phyloP scores from a whole-genome alignment of 2,797 vertebrate species.

The Kryptolebias ocellatus region DNA sequence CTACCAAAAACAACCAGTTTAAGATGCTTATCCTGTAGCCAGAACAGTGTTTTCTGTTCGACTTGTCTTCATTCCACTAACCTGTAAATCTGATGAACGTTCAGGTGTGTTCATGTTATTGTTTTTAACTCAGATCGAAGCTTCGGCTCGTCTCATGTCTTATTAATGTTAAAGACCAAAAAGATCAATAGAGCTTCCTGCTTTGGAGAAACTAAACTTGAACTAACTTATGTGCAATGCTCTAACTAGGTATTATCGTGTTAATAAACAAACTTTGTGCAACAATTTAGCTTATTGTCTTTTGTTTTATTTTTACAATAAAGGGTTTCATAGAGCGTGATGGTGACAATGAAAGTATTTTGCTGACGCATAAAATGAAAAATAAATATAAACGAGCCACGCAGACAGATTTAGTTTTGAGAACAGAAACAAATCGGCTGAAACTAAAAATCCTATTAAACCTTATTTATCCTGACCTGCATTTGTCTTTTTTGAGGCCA shows the following conservation, averaged over 20 bases:
- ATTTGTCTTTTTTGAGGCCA: no score
- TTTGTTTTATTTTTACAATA: conserved; percentile 6
- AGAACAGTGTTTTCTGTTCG: conserved; percentile 37
- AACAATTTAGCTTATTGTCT: neutral
- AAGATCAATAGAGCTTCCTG: conserved; percentile 2
- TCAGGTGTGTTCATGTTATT: neutral
- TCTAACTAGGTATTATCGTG: conserved; percentile 46
- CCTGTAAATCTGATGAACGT: conserved; percentile 5
- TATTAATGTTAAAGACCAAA: conserved; percentile 8
- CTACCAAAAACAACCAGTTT: conserved; percentile 8
- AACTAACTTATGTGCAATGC: conserved; percentile 19
- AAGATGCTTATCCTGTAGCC: conserved; percentile 1
- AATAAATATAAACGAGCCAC: no score
- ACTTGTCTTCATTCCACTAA: neutral
- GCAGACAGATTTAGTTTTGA: no score
- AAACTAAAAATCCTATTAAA: no score
- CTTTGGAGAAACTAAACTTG: conserved; percentile 11
- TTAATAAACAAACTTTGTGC: conserved; percentile 55
- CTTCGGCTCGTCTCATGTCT: conserved; percentile 7
- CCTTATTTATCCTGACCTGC: neutral
- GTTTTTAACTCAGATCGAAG: conserved; percentile 7
- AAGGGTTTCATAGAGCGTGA: neutral
- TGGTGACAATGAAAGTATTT: neutral
- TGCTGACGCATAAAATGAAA: no score
- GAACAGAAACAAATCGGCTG: no score